Conservation (phyloP, 2,888 invertebrate genomes). For the Nephrotoma guestfalica region DNA sequence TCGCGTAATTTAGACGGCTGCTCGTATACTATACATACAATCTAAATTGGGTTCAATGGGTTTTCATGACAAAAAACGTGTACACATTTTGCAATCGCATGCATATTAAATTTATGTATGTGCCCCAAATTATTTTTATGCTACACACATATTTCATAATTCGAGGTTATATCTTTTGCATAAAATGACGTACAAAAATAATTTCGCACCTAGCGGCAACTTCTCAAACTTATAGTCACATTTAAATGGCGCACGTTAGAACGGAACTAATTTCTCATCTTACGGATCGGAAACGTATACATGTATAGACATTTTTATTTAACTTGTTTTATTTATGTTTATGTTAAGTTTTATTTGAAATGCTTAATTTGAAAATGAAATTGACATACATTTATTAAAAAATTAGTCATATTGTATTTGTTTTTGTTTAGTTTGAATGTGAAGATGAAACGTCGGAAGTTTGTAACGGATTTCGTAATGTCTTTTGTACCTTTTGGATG, state of each 20-base stretch:
- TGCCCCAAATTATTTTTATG: not conserved
- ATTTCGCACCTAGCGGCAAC: not conserved
- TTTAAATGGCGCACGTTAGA: not conserved
- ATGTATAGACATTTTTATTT: not conserved
- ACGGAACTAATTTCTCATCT: not conserved
- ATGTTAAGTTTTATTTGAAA: not conserved
- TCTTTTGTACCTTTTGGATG: too few relatives aligned
- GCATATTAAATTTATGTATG: not conserved
- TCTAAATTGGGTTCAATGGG: not conserved
- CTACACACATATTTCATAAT: not conserved
- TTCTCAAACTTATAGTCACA: not conserved
- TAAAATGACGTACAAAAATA: not conserved
- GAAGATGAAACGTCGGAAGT: not conserved
- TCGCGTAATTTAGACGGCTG: too few relatives aligned
- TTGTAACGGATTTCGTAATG: not conserved
- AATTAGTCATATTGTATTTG: not conserved
- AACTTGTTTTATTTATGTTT: not conserved
- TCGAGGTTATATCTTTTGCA: not conserved
- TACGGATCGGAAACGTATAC: not conserved
- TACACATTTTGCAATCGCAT: not conserved
- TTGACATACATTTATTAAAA: not conserved
- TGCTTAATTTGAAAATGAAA: not conserved
- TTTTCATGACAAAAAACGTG: not conserved
- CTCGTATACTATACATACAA: not conserved
- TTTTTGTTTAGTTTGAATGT: not conserved